Evolutionary conservation across 2,797 vertebrate genomes (phyloP), one percentile per base, ranked within the genome.

Genomic region (Alca torda): DNA sequence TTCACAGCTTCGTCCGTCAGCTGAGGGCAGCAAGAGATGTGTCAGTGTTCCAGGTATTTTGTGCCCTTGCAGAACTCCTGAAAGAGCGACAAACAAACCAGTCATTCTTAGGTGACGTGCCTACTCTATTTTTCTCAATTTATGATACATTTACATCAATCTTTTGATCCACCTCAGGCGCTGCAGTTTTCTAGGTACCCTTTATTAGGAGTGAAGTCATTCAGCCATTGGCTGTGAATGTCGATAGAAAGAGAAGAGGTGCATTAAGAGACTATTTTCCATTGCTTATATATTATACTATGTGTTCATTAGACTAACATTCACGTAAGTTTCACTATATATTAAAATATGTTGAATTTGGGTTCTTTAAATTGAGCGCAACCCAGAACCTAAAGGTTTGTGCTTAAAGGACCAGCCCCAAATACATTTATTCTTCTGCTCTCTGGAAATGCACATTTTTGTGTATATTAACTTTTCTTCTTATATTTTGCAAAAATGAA

Each of bases 41-140:
- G 98, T 57, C 98, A 79, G 43, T 97, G 89, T 57, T 99, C 98
- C 96, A 99, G 96, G 76, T 65, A 70, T 65, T 73, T 95, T 46
- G 95, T 87, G 39, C 96, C 97, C 91, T 96, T 97, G 89, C 98
- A 99, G 95, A 99, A 97, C 68, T 83, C 97, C 99, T 99, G 96
- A 46, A 97, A 97, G 43, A 81, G 37, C 2, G 2, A 91, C 63
- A 91, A 54, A 89, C 30, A 15, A 45, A 35, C 10, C 30, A 31
- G 3, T 65, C 72, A 50, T 23, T 53, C 48, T 50, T 26, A 41
- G 39, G 35, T 69, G 20, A 67, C 24, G 13, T 31, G 13, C 39
- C n/a, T 28, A 17, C 46, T 54, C 53, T 60, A 2, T 17, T 64
- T 65, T 90, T 61, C 53, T 78, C 21, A 30, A 6, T 26, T 76